These are phyloP conservation scores for Aphidius ervi DNA, from an alignment of 1,140 invertebrate genomes.

Conservation along the genomic window DNA sequence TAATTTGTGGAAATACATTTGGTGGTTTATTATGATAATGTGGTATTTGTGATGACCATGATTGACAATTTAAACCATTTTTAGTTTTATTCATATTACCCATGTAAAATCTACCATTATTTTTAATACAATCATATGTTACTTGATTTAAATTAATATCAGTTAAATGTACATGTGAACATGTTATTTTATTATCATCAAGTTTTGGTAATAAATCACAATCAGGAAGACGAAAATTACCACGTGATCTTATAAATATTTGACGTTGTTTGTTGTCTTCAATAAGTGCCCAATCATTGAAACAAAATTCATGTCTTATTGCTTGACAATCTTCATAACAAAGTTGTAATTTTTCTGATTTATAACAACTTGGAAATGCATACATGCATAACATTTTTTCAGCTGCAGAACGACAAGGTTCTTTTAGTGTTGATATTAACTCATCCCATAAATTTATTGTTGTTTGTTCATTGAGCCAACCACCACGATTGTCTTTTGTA, in stretches of 20 bases:
- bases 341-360: constrained; percentile 61
- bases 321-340: constrained; percentile 93
- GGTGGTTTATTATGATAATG: constrained; percentile 85
- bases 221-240: constrained; percentile 82
- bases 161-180: constrained; percentile 78
- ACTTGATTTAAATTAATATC: constrained; percentile 72
- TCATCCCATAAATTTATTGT: constrained; percentile 78
- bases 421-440: constrained; percentile 71
- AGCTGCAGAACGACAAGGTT: constrained; percentile 80
- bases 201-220: constrained; percentile 76
- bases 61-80: constrained; percentile 79
- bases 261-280: constrained; percentile 81
- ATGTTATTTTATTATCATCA: constrained; percentile 56
- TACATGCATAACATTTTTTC: constrained; percentile 88
- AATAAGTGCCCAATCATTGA: constrained; percentile 85
- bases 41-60: constrained; percentile 82
- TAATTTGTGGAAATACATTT: constrained; percentile 85
- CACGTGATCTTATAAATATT: constrained; percentile 73
- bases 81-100: constrained; percentile 83
- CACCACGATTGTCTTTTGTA: constrained; percentile 61
- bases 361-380: constrained; percentile 83
- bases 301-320: constrained; percentile 84
- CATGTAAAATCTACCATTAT: constrained; percentile 87
- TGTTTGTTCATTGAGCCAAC: constrained; percentile 80
- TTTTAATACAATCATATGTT: constrained; percentile 78